Evolutionary conservation across 2,797 vertebrate species (phyloP), one percentile per base, ranked within the genome.

Genomic region (Coendou prehensilis): DNA sequence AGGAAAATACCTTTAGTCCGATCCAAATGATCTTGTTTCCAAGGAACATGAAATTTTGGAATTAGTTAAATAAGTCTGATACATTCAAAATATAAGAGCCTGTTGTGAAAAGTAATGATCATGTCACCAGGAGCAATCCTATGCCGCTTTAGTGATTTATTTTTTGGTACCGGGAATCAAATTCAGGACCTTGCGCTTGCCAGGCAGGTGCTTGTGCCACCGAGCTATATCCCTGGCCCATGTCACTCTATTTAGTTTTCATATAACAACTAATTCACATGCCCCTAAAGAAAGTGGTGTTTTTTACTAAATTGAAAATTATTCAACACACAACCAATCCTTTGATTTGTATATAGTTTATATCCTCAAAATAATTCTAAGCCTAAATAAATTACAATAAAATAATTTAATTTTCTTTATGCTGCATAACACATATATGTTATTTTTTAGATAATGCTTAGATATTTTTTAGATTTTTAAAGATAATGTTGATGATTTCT

Each of bases 311-410:
- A 91, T 59, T 23, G 37, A 96, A 92, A 89, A 89, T 54, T 33
- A 95, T 86, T 92, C 54, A 90, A 57, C 17, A 50, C 9, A 78
- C 73, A 92, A 63, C 69, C 64, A 97, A 93, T 87, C 3, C 45
- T 41, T 93, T 93, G 33, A 15, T 41, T 89, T 15, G 11, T 54
- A 91, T 64, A 80, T 14, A 90, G 1, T 10, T 63, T 93, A 80
- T 59, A 4, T 41, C 10, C 17, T 22, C 63, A 63, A 22, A 71
- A 75, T 76, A 4, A 85, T 28, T 26, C 4, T 45, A 96, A 93
- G 17, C 41, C 9, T 83, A 82, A 89, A 84, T 83, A 95, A 82
- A 67, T 69, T 75, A 79, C 3, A 96, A 57, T 54, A 75, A 85
- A 86, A 86, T 4, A 37, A 93, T 64, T 26, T 33, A 57, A 20